These are phyloP conservation scores for Drosophila carrolli DNA, from an alignment of 1,140 invertebrate species.

Conservation along the genomic window DNA sequence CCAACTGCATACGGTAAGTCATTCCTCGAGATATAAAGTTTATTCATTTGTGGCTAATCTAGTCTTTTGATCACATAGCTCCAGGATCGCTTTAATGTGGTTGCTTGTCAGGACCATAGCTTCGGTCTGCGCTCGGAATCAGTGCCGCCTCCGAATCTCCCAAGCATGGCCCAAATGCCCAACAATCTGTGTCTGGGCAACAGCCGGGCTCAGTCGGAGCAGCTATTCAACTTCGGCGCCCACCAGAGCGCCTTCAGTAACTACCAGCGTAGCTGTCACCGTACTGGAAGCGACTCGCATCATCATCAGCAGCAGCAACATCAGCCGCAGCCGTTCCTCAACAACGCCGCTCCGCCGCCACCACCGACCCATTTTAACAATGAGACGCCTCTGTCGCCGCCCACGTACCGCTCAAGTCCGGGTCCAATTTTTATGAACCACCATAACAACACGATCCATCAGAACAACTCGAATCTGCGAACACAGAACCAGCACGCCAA, in stretches of 20 bases:
- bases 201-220: conserved; percentile 80
- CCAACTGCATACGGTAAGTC: conserved; percentile 69
- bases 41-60: background rate
- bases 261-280: conserved; percentile 72
- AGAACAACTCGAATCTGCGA: conserved; percentile 80
- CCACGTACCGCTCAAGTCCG: conserved; percentile 67
- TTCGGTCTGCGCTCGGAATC: conserved; percentile 73
- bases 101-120: conserved; percentile 53
- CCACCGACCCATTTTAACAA: conserved; percentile 71
- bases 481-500: conserved; percentile 80
- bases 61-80: conserved; percentile 37
- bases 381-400: conserved; percentile 73
- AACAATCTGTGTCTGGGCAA: conserved; percentile 69
- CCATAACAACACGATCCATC: conserved; percentile 82
- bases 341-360: conserved; percentile 59
- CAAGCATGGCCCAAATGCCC: conserved; percentile 32
- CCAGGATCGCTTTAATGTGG: conserved; percentile 70
- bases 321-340: conserved; percentile 54
- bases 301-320: conserved; percentile 43
- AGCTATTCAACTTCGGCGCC: conserved; percentile 55
- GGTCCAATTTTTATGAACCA: conserved; percentile 84
- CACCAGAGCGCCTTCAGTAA: conserved; percentile 73
- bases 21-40: background rate
- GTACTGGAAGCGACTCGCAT: conserved; percentile 47
- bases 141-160: conserved; percentile 62